These are phyloP conservation scores for Drosophila mayaguana DNA, from an alignment of 2,888 invertebrate species.

Conservation along the genomic window DNA sequence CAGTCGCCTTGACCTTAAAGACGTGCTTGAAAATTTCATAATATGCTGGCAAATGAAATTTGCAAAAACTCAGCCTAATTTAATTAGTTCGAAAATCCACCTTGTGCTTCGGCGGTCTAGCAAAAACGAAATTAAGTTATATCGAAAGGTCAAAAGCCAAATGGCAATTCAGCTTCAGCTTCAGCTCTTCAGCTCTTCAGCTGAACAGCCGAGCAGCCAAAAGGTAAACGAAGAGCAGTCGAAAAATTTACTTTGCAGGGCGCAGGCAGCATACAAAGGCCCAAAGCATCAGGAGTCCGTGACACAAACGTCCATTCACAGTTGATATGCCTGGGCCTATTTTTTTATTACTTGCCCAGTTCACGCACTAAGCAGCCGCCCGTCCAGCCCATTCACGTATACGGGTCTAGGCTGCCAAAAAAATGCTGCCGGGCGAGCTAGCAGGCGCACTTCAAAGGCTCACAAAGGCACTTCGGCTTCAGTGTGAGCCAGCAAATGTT, in stretches of 20 bases:
- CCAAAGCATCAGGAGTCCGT: slow-evolving; percentile 10
- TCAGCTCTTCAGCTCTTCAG: not conserved
- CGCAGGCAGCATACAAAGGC: slow-evolving; percentile 3
- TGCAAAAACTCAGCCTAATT: slow-evolving; percentile 48
- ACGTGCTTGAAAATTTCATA: slow-evolving; percentile 51
- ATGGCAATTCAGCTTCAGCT: not conserved
- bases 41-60: slow-evolving; percentile 55
- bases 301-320: slow-evolving; percentile 32
- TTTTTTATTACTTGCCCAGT: not conserved
- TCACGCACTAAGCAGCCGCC: slow-evolving; percentile 2
- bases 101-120: slow-evolving; percentile 31
- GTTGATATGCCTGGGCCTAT: slow-evolving; percentile 13
- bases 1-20: slow-evolving; percentile 17
- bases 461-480: slow-evolving; percentile 47
- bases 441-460: slow-evolving; percentile 59
- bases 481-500: slow-evolving; percentile 17
- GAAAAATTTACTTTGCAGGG: slow-evolving; percentile 11
- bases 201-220: not conserved
- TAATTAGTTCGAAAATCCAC: slow-evolving; percentile 70
- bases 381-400: not conserved
- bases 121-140: slow-evolving; percentile 45
- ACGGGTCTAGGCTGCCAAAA: slow-evolving; percentile 1
- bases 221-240: slow-evolving; percentile 31
- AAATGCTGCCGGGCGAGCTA: not conserved
- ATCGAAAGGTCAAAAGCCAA: slow-evolving; percentile 17